Evolutionary conservation across 1,140 invertebrate genomes (phyloP).

Genomic region (Drosophila saltans): DNA sequence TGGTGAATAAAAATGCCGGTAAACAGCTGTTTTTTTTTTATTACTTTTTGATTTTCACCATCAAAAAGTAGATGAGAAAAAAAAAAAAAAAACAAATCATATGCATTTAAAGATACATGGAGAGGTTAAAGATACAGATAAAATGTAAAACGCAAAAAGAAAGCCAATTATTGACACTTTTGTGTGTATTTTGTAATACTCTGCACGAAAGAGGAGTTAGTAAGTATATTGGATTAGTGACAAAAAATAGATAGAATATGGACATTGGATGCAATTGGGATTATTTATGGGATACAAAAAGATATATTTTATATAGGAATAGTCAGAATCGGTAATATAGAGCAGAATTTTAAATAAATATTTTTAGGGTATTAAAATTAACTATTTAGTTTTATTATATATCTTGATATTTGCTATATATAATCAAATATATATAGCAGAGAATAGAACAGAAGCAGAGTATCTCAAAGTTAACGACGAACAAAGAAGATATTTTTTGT

Average conservation of each 20-base stretch:
- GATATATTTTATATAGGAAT: no score
- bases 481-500: background rate
- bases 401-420: no score
- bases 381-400: no score
- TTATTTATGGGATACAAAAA: no score
- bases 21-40: conserved; percentile 69
- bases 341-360: no score
- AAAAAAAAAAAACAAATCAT: background rate
- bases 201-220: background rate
- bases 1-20: conserved; percentile 72
- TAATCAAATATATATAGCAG: background rate
- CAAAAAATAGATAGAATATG: no score
- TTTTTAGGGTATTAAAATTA: no score
- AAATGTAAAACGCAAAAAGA: conserved; percentile 52
- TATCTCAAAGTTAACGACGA: background rate
- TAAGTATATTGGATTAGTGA: background rate
- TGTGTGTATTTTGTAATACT: background rate
- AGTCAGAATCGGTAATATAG: no score
- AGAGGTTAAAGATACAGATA: conserved; percentile 22
- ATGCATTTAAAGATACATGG: background rate
- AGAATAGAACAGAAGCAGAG: background rate
- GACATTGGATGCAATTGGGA: no score
- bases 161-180: background rate
- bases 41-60: conserved; percentile 34
- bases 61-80: background rate